Conservation (phyloP, 2,888 invertebrate species). For the Lasius fuliginosus region DNA sequence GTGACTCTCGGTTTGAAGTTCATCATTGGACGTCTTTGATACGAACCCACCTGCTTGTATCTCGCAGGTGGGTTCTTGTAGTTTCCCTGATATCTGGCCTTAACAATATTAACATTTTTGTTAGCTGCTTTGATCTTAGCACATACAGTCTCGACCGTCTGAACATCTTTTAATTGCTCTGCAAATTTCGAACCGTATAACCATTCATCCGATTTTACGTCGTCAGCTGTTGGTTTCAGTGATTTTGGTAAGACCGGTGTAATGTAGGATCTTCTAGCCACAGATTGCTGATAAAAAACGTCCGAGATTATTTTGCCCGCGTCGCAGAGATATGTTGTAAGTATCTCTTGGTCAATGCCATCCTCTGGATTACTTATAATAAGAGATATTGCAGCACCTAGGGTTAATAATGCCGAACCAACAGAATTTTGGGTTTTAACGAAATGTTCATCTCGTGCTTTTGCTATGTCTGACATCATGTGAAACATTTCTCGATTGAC, state of each 20-base stretch:
- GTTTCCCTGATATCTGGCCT: constrained; percentile 64
- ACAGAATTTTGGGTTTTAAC: not conserved
- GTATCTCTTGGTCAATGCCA: not conserved
- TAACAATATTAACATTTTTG: constrained; percentile 4
- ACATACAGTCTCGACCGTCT: constrained; percentile 63
- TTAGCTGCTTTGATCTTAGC: constrained; percentile 46
- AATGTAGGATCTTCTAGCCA: constrained; percentile 25
- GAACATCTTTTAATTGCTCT: constrained; percentile 64
- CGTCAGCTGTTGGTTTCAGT: constrained; percentile 37
- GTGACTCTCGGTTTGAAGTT: constrained; percentile 41
- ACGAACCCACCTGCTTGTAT: constrained; percentile 36
- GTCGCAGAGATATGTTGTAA: not conserved
- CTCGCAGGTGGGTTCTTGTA: constrained; percentile 57
- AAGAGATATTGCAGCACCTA: constrained; percentile 17
- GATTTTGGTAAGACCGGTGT: constrained; percentile 38
- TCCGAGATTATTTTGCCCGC: not conserved
- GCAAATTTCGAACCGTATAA: constrained; percentile 61
- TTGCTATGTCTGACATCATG: constrained; percentile 1
- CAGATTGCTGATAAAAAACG: constrained; percentile 10
- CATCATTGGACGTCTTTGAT: constrained; percentile 34
- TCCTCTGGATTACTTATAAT: not conserved
- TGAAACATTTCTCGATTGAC: not conserved
- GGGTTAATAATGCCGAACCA: not conserved
- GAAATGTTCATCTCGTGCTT: constrained; percentile 2
- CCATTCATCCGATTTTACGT: constrained; percentile 49